Evolutionary conservation across 2,888 invertebrate genomes (phyloP).

Genomic region (Gymnosoma rotundatum): DNA sequence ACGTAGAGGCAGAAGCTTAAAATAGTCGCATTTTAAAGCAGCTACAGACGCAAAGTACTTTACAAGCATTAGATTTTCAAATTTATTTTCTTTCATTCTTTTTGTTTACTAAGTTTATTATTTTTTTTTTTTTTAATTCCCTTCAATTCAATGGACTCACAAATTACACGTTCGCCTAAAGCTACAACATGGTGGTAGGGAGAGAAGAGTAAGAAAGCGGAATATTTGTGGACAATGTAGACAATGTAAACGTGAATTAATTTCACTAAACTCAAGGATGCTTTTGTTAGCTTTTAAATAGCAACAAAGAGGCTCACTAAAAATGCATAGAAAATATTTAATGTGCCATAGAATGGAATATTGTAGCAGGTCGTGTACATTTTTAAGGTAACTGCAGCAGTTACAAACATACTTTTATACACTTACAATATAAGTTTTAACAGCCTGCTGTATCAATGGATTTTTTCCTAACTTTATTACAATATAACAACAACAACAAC

Average conservation of each 20-base stretch:
- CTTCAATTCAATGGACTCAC: slow-evolving; percentile 42
- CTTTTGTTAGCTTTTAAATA: slow-evolving; percentile 51
- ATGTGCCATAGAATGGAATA: slow-evolving; percentile 30
- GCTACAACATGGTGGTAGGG: background rate
- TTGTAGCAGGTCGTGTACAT: slow-evolving; percentile 31
- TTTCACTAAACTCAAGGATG: slow-evolving; percentile 51
- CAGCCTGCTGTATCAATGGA: slow-evolving; percentile 32
- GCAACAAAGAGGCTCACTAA: slow-evolving; percentile 17
- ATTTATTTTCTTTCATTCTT: background rate
- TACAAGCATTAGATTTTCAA: slow-evolving; percentile 42
- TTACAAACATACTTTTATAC: background rate
- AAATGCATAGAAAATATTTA: slow-evolving; percentile 32
- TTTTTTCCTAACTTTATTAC: slow-evolving; percentile 26
- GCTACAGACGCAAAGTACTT: slow-evolving; percentile 35
- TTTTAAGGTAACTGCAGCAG: slow-evolving; percentile 39
- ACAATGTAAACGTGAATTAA: slow-evolving; percentile 54
- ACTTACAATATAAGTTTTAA: slow-evolving; percentile 2
- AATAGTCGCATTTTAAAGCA: slow-evolving; percentile 36
- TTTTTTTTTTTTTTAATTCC: background rate
- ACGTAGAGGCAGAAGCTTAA: background rate
- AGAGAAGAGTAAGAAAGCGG: background rate
- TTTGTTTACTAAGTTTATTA: background rate
- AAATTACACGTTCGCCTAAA: slow-evolving; percentile 19
- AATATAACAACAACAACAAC: background rate
- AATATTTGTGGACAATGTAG: background rate